Conservation (phyloP, 1,140 invertebrate genomes). For the Aphaenogaster rudis region DNA sequence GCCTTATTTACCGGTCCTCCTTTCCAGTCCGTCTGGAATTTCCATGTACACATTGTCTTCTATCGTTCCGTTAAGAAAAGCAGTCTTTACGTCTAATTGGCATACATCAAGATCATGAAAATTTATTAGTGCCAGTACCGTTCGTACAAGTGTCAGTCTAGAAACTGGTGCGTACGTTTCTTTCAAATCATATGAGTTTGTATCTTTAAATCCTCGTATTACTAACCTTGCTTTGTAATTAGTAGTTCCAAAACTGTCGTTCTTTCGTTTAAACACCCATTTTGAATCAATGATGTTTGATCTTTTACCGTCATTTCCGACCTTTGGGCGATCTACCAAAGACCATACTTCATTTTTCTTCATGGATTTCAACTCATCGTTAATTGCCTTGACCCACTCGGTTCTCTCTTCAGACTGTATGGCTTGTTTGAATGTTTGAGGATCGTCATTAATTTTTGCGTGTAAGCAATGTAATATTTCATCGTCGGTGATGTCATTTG, state of each 20-base stretch:
- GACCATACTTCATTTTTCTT: neutral
- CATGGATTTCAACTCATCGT: neutral
- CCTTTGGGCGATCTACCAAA: neutral
- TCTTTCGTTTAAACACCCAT: no score
- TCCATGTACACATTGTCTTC: neutral
- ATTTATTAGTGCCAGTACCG: neutral
- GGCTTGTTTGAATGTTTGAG: neutral
- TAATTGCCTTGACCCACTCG: neutral
- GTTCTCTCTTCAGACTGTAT: neutral
- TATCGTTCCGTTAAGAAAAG: neutral
- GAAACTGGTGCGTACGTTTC: no score
- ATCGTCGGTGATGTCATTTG: neutral
- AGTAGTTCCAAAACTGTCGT: no score
- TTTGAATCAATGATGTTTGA: no score
- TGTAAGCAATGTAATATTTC: neutral
- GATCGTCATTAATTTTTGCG: neutral
- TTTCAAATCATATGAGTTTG: no score
- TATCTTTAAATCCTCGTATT: no score
- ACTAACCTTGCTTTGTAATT: no score
- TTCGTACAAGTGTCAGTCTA: neutral
- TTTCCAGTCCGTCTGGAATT: neutral
- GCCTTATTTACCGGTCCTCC: no score
- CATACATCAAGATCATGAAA: neutral
- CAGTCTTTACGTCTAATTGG: neutral
- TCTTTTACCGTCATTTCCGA: no score